phyloP scores from a whole-genome alignment of 1,140 invertebrate genomes.

The Sitophilus oryzae region DNA sequence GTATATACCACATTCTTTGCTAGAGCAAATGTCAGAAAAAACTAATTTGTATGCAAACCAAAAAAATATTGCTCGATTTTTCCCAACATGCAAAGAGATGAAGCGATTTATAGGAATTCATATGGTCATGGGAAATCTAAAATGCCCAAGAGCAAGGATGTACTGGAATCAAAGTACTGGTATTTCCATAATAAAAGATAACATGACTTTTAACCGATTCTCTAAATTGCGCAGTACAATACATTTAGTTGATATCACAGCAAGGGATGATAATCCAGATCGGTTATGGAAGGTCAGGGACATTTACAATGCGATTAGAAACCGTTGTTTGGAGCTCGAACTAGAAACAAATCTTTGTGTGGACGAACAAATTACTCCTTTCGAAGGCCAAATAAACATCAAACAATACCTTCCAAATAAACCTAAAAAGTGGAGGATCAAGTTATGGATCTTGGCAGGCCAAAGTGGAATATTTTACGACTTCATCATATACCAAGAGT shows the following conservation, averaged over 20 bases:
- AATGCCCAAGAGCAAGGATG: constrained; percentile 9
- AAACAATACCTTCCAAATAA: constrained; percentile 30
- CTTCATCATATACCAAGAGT: constrained; percentile 37
- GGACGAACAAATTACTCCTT: constrained; percentile 42
- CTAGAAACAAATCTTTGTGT: constrained; percentile 35
- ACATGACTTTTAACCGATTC: constrained; percentile 10
- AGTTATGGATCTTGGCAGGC: constrained; percentile 41
- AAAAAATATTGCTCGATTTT: constrained; percentile 5
- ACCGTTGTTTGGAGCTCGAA: constrained; percentile 29
- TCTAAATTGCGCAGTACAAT: constrained; percentile 10
- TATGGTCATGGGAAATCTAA: constrained; percentile 17
- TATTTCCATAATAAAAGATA: constrained; percentile 11
- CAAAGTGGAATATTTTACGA: constrained; percentile 30
- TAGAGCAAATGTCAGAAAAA: constrained; percentile 5
- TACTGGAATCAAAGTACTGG: constrained; percentile 11
- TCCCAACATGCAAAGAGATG: neutral
- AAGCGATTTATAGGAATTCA: constrained; percentile 2
- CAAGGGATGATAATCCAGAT: too few species aligned
- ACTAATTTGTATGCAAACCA: constrained; percentile 14
- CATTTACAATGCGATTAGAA: constrained; percentile 32
- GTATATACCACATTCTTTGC: constrained; percentile 6
- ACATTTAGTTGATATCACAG: constrained; percentile 14
- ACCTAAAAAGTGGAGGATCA: constrained; percentile 40
- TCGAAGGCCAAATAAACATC: constrained; percentile 38
- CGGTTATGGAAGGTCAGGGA: constrained; percentile 36